Evolutionary conservation across 2,113 vertebrate species (phyloP).

Genomic region (Aphyosemion australe): DNA sequence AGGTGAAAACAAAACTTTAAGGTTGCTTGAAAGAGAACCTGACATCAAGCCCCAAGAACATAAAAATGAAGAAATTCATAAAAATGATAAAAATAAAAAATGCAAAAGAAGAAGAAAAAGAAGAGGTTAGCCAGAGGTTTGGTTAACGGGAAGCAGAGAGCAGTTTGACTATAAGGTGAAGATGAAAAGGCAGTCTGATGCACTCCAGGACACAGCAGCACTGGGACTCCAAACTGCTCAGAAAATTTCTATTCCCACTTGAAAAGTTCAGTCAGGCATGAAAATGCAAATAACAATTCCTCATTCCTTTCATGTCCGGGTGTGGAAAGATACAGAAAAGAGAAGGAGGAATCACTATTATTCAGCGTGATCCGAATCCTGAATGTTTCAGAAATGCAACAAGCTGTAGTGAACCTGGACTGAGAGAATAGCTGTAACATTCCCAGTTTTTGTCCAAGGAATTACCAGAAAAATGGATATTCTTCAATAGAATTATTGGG

Average conservation of each 20-base stretch:
- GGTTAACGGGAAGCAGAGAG: constrained; percentile 42
- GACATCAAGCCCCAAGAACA: constrained; percentile 1
- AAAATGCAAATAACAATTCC: constrained; percentile 73
- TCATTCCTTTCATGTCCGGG: constrained; percentile 72
- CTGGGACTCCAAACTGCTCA: constrained; percentile 60
- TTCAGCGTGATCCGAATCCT: constrained; percentile 60
- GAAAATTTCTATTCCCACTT: constrained; percentile 70
- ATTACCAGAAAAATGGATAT: constrained; percentile 22
- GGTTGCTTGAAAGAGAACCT: neutral
- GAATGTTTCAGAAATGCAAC: constrained; percentile 63
- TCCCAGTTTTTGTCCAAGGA: constrained; percentile 26
- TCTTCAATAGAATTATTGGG: too few relatives aligned
- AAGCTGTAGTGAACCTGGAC: constrained; percentile 51
- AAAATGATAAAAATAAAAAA: constrained; percentile 4
- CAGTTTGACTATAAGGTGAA: constrained; percentile 47
- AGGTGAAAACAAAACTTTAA: constrained; percentile 8
- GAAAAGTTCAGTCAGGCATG: constrained; percentile 71
- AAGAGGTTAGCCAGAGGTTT: constrained; percentile 27
- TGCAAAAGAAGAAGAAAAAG: neutral
- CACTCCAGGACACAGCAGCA: constrained; percentile 68
- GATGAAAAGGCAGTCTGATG: constrained; percentile 75
- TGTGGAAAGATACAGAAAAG: constrained; percentile 34
- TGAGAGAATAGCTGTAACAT: constrained; percentile 22
- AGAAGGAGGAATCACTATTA: constrained; percentile 45
- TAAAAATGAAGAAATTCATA: neutral